Base-by-base conservation (phyloP, 2,113 vertebrate genomes). In the Varanus komodoensis region DNA sequence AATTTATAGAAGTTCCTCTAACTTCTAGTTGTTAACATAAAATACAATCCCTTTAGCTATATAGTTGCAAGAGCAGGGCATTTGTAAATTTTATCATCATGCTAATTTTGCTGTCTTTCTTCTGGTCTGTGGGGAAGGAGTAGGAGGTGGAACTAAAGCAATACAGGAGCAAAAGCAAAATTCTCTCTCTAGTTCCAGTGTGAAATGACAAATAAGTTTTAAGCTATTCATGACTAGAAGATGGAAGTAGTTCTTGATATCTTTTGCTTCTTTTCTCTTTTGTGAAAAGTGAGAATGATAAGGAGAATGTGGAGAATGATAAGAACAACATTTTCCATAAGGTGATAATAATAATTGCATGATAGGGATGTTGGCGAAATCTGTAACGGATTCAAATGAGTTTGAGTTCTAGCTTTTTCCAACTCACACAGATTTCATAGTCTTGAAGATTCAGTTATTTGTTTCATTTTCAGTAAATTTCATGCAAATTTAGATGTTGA, bases 1-100 rank as follows among this genome's bases (percentile, higher is more conserved):
- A 78, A 83, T 92, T 92, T 75, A 92, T 7, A 25, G 91, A 90
- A 77, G n/a, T 14, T 71, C 12, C 0, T 79, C 94, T 64, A 57
- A 89, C 89, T 92, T 92, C 92, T 87, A 68, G 68, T 64, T 78
- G 34, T 83, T 93, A 90, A 52, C 32, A 27, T 79, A 44, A 0
- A 54, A 61, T 90, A 86, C 90, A 91, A 29, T 44, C 83, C 88
- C 73, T 50, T 38, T 77, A 82, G 81, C 80, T 90, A 44, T 68
- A 78, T 57, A 57, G n/a, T 44, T 83, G 68, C 0, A 1, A 68
- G n/a, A 91, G 61, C 34, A 89, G 92, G 86, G 9, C 57, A 61
- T n/a, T 82, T 87, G 73, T 79, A 92, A 89, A 87, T 84, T 89
- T 90, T 50, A 74, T 74, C 50, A 80, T 91, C 52, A 2, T 79